Evolutionary conservation across 2,797 vertebrate species (phyloP), one percentile per base, ranked within the genome.

Genomic region (Rhincodon typus): DNA sequence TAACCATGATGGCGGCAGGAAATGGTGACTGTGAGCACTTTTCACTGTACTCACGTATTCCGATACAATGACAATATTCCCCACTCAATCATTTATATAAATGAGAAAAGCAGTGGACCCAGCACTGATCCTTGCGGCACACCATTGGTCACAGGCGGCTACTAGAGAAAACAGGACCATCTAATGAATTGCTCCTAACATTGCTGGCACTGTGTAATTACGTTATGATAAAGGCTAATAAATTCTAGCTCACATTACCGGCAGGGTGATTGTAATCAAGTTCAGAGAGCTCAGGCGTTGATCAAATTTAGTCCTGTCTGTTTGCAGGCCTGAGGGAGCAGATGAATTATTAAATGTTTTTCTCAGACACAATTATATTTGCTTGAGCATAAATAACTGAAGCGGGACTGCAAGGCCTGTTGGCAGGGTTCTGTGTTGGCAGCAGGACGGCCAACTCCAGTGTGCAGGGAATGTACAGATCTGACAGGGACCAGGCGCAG

Each of bases 281-380:
- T 21, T 82, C 79, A 42, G 79, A 42, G 38, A 38, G 38, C 79
- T 6, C 38, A 21, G n/a, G 38, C 0, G 38, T 21, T 82, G 79
- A 82, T 82, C 38, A 82, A 82, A 82, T 82, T 82, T 82, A 82
- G 77, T 82, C 77, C n/a, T 19, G 79, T 82, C 79, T 82, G 79
- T 82, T 82, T 82, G 38, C 79, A 21, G 79, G 79, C 79, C 38
- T 82, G 38, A 82, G 79, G 79, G 38, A 21, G 38, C 17, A 1
- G n/a, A 42, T 82, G 38, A 82, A 84, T 46, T 84, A 84, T 84
- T 84, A 84, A 84, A 84, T 23, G 38, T 23, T 46, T 84, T 19
- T 84, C 82, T 46, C 82, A 84, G 38, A 46, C 8, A 46, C 82
- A 8, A 42, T 82, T 82, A 42, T 4, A 13, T 79, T 1, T 38